phyloP scores from a whole-genome alignment of 2,113 vertebrate species.

The Uria lomvia region DNA sequence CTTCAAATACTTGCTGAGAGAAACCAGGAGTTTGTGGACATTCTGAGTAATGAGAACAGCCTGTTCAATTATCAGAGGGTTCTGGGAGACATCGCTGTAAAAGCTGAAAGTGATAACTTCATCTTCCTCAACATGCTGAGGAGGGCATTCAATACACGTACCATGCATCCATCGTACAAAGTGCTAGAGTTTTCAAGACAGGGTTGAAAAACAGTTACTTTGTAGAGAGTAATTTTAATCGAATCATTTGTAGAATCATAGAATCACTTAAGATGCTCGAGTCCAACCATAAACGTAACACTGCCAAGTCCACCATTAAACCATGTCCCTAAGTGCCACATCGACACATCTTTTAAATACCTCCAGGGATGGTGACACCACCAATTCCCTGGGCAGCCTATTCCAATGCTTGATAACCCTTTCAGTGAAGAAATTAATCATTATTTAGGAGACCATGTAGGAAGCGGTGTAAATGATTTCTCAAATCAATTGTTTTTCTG shows the following conservation, averaged over 20 bases:
- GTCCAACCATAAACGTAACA: background rate
- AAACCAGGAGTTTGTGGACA: slow-evolving; percentile 76
- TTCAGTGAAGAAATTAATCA: background rate
- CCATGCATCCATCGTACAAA: slow-evolving; percentile 93
- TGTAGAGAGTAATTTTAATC: background rate
- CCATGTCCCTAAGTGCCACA: background rate
- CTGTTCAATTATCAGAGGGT: slow-evolving; percentile 78
- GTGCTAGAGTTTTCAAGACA: slow-evolving; percentile 65
- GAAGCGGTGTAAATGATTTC: background rate
- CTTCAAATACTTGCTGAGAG: slow-evolving; percentile 74
- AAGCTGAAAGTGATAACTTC: slow-evolving; percentile 81
- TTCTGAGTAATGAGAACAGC: slow-evolving; percentile 78
- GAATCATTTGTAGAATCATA: background rate
- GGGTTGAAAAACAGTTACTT: background rate
- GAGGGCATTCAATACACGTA: slow-evolving; percentile 87
- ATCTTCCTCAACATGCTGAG: slow-evolving; percentile 75
- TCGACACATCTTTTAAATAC: background rate
- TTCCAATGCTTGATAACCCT: background rate
- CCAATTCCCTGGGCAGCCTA: background rate
- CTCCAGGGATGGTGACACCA: background rate
- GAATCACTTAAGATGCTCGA: background rate
- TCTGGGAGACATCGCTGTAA: slow-evolving; percentile 80
- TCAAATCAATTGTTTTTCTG: background rate
- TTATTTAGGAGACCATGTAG: background rate
- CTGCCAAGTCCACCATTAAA: background rate